phyloP scores from a whole-genome alignment of 2,797 vertebrate genomes.

The Gorsachius magnificus region DNA sequence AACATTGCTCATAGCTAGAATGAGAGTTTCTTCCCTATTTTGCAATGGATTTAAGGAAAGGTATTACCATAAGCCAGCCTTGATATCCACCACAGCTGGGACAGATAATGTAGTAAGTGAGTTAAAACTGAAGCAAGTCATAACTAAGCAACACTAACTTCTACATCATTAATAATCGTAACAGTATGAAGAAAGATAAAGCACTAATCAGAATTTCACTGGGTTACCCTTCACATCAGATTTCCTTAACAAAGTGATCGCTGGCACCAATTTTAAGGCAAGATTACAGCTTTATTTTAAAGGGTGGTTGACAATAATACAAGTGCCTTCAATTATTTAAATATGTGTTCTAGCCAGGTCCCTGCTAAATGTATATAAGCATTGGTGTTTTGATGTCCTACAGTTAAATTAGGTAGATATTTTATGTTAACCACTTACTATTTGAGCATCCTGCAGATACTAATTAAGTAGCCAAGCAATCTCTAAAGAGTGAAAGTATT shows the following conservation, averaged over 20 bases:
- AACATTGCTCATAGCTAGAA: constrained; percentile 23
- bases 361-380: background rate
- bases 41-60: constrained; percentile 31
- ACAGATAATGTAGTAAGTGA: background rate
- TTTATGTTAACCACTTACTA: background rate
- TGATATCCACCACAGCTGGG: background rate
- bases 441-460: background rate
- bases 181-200: background rate
- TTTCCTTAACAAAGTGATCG: background rate
- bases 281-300: background rate
- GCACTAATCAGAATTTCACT: background rate
- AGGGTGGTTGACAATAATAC: background rate
- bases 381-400: background rate
- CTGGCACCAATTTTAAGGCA: background rate
- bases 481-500: background rate
- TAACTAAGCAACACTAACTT: constrained; percentile 15
- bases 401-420: background rate
- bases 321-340: background rate
- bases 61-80: background rate
- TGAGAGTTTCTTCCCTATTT: constrained; percentile 2
- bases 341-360: background rate
- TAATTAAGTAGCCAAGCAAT: constrained; percentile 7
- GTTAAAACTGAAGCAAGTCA: constrained; percentile 40
- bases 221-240: background rate
- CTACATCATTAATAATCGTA: background rate